Evolutionary conservation across 2,888 invertebrate genomes (phyloP), one percentile per base, ranked within the genome.

Genomic region (Euzophera pinguis): DNA sequence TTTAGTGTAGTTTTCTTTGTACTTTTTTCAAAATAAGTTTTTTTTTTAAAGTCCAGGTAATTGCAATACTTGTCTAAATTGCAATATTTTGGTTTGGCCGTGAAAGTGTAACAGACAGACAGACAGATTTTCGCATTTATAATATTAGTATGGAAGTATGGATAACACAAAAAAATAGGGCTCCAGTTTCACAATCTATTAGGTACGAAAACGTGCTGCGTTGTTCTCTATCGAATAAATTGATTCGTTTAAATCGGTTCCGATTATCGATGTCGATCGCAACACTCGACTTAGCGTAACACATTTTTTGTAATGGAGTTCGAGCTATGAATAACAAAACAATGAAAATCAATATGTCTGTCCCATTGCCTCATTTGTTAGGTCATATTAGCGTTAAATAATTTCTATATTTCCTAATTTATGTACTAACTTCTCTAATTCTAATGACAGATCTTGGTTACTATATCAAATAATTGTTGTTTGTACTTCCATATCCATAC

Each of bases 291-390:
- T 45, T 32, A 32, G 45, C 45, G 16, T 32, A 45, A 32, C 45
- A 45, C 45, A 32, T 32, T 34, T n/a, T 45, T 5, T 45, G 45
- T 45, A 45, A 45, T 45, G 45, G 45, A 45, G 45, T 22, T 38
- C 38, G 9, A 38, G 48, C 37, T 38, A 48, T 38, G 37, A 48
- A 47, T 47, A 47, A 48, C 48, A 48, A 38, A 38, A 48, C 38
- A 22, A n/a, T 5, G 47, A 13, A 48, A 48, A 48, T 48, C 48
- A 48, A 48, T 48, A 48, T 48, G 37, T 48, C 37, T 48, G 37
- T 38, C 48, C 38, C 38, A 47, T 34, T 48, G 48, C 48, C 48
- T 48, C 38, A 38, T 48, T 48, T 48, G 38, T 38, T 37, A 16
- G 27, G 48, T 35, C 12, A 35, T 17, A 35, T 47, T 13, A 45